Conservation (phyloP, 2,797 vertebrate genomes). For the Tinamus major region DNA sequence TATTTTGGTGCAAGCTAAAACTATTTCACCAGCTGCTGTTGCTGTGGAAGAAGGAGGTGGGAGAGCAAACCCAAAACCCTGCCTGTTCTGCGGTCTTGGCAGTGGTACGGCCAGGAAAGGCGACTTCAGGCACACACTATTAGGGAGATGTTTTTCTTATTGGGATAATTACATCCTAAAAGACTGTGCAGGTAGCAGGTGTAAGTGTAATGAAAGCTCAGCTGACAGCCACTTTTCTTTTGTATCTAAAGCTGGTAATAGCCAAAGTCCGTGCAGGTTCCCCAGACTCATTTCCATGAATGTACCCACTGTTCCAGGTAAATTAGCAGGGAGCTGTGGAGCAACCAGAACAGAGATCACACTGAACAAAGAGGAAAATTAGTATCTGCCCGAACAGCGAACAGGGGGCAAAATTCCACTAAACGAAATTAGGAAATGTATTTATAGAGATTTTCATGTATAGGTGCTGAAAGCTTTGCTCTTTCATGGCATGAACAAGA, state of each 20-base stretch:
- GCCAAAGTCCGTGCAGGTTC: neutral
- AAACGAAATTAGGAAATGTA: slow-evolving; percentile 2
- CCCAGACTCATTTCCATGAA: slow-evolving; percentile 21
- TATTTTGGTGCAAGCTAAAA: neutral
- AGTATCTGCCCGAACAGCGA: neutral
- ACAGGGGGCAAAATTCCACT: neutral
- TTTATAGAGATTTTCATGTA: neutral
- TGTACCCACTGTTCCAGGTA: neutral
- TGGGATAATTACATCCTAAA: slow-evolving; percentile 3
- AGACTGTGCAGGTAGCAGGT: neutral
- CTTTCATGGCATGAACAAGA: neutral
- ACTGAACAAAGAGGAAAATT: neutral
- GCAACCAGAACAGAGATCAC: neutral
- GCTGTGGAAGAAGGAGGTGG: neutral
- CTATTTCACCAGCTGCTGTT: neutral
- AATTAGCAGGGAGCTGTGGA: slow-evolving; percentile 15
- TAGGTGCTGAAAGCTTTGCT: neutral
- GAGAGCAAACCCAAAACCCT: neutral
- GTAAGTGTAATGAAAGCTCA: slow-evolving; percentile 23
- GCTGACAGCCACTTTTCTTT: slow-evolving; percentile 3
- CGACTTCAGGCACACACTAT: neutral
- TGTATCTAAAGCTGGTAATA: neutral
- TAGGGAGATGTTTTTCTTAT: neutral
- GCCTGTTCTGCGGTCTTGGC: too few relatives aligned
- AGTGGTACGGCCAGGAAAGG: neutral